Conservation (phyloP, 2,888 invertebrate genomes). For the Dolichopus griseipennis region DNA sequence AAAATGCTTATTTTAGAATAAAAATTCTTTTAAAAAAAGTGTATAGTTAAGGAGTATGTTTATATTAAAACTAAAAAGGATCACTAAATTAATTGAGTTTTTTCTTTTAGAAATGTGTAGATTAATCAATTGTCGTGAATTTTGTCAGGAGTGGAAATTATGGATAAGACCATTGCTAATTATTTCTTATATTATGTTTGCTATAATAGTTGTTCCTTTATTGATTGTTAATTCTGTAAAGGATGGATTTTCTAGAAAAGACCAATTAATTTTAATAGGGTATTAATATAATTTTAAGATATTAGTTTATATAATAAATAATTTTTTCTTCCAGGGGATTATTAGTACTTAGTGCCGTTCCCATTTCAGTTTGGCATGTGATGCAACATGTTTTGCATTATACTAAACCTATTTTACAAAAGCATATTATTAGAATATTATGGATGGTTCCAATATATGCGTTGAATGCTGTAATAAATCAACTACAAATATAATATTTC, state of each 20-base stretch:
- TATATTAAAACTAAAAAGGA: no score
- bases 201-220: conserved; percentile 75
- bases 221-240: conserved; percentile 70
- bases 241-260: conserved; percentile 67
- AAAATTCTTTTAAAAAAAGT: no score
- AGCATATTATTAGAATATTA: conserved; percentile 88
- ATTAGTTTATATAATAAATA: background rate
- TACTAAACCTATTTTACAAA: conserved; percentile 83
- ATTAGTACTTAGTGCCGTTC: conserved; percentile 84
- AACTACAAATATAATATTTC: background rate
- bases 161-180: conserved; percentile 86
- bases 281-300: background rate
- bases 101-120: conserved; percentile 13
- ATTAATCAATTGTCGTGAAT: conserved; percentile 27
- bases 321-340: conserved; percentile 47
- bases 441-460: conserved; percentile 99
- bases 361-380: conserved; percentile 91
- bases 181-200: conserved; percentile 66
- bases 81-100: no score
- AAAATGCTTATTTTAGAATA: no score
- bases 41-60: no score
- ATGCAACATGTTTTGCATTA: conserved; percentile 89
- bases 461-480: conserved; percentile 71
- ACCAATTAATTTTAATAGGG: conserved; percentile 74
- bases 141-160: conserved; percentile 59